Conservation (phyloP, 2,113 vertebrate genomes). For the Colius striatus region DNA sequence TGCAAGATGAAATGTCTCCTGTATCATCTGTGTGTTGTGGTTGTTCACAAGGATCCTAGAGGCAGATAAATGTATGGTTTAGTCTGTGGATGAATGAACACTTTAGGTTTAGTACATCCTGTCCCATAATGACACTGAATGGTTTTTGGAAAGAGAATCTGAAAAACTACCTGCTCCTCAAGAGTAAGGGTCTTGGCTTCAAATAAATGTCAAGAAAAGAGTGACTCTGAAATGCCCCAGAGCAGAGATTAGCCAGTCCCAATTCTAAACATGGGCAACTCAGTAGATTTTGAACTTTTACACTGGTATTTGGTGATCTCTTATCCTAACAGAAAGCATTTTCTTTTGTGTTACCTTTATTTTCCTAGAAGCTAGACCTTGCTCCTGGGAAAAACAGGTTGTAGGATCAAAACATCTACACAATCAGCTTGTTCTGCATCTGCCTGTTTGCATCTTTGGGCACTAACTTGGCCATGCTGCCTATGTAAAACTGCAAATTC, state of each 20-base stretch:
- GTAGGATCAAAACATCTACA: not conserved
- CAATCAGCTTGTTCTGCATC: not conserved
- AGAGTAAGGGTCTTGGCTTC: not conserved
- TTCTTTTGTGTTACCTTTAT: not conserved
- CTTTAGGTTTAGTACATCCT: slow-evolving; percentile 1
- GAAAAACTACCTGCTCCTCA: not conserved
- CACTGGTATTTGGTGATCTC: not conserved
- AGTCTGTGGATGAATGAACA: not conserved
- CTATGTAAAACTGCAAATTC: not conserved
- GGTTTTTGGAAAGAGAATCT: not conserved
- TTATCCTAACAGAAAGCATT: not conserved
- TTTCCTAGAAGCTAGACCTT: not conserved
- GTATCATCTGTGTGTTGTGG: not conserved
- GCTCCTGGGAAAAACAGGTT: not conserved
- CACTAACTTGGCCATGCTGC: not conserved
- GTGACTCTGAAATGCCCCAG: not conserved
- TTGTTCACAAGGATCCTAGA: not conserved
- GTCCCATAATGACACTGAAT: not conserved
- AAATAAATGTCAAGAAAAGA: not conserved
- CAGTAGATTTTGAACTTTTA: not conserved
- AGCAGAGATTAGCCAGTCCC: not conserved
- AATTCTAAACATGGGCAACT: not conserved
- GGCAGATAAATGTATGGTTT: not conserved
- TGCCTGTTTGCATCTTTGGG: not conserved
- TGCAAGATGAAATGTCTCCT: not conserved